Evolutionary conservation across 2,797 vertebrate species (phyloP).

Genomic region (Mycteria americana): DNA sequence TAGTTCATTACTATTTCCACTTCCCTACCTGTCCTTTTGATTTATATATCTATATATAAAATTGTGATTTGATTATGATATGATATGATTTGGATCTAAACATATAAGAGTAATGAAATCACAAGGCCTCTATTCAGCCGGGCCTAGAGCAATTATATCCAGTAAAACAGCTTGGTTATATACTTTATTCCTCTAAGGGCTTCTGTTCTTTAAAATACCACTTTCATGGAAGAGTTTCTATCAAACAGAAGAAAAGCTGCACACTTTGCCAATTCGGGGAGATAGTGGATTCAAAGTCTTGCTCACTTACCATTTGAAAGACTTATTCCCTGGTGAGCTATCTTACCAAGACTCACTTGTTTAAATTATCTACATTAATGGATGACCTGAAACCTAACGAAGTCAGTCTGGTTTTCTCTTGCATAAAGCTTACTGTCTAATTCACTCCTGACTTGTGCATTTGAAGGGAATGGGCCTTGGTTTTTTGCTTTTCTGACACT

Average conservation of each 20-base stretch:
- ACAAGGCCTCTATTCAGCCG: not conserved
- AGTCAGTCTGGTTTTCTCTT: slow-evolving; percentile 5
- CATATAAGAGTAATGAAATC: not conserved
- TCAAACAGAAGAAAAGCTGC: not conserved
- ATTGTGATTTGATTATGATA: not conserved
- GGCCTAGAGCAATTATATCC: not conserved
- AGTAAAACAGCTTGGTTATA: not conserved
- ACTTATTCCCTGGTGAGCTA: slow-evolving; percentile 4
- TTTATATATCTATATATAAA: not conserved
- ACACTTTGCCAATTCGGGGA: not conserved
- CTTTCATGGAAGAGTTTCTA: not conserved
- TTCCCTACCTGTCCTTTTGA: not conserved
- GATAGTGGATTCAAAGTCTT: not conserved
- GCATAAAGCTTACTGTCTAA: not conserved
- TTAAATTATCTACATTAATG: slow-evolving; percentile 44
- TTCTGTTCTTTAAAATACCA: not conserved
- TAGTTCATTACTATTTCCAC: not conserved
- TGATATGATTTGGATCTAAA: not conserved
- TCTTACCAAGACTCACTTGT: not conserved
- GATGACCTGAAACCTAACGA: slow-evolving; percentile 41
- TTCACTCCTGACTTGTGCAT: not conserved
- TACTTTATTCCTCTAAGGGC: not conserved
- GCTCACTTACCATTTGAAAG: not conserved
- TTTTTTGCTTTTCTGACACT: not conserved
- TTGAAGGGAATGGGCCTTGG: not conserved